Evolutionary conservation across 2,888 invertebrate species (phyloP).

Genomic region (Drosophila barbarae): DNA sequence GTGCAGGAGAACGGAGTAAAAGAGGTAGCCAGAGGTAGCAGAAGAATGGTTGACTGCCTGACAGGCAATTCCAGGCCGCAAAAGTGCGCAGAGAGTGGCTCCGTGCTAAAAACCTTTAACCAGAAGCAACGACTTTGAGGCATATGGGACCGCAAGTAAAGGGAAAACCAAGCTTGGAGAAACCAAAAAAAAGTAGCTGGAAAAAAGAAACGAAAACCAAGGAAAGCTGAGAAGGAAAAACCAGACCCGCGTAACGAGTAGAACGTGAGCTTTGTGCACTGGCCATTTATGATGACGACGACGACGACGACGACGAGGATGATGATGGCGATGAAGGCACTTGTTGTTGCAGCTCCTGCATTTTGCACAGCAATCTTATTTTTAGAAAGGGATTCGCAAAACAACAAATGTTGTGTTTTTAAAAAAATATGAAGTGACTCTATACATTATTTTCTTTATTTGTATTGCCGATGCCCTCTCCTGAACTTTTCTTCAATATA

Average conservation of each 20-base stretch:
- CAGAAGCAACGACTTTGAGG: constrained; percentile 62
- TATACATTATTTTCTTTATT: neutral
- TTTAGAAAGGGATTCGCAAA: neutral
- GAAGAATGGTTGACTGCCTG: constrained; percentile 30
- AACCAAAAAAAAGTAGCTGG: constrained; percentile 11
- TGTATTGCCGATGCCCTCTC: neutral
- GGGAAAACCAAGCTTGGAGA: constrained; percentile 33
- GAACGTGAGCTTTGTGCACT: constrained; percentile 58
- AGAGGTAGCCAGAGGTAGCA: constrained; percentile 3
- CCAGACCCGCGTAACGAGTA: constrained; percentile 58
- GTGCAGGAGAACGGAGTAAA: neutral
- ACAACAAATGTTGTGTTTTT: neutral
- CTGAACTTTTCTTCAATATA: neutral
- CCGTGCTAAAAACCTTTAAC: constrained; percentile 56
- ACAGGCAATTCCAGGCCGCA: constrained; percentile 59
- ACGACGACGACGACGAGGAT: constrained; percentile 10
- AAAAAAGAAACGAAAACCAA: constrained; percentile 13
- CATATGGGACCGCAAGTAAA: constrained; percentile 57
- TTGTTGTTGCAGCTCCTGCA: constrained; percentile 55
- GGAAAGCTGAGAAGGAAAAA: constrained; percentile 27
- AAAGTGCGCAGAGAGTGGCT: constrained; percentile 61
- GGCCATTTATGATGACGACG: constrained; percentile 54
- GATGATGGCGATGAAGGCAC: constrained; percentile 52
- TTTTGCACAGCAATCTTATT: neutral
- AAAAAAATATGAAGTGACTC: neutral